Evolutionary conservation across 2,888 invertebrate genomes (phyloP).

Genomic region (Schizaphis graminum): DNA sequence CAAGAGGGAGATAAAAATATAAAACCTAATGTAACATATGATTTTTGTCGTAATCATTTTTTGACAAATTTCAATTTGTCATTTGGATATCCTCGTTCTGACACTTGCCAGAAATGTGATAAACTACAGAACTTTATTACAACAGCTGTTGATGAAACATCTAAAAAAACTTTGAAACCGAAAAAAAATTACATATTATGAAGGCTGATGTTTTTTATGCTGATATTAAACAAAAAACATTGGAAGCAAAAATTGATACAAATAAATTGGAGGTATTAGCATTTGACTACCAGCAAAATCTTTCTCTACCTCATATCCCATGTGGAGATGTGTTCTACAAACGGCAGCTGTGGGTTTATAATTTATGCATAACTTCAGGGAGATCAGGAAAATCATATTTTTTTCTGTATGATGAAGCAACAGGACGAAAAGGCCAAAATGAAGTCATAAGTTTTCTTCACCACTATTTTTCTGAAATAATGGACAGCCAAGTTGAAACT

Average conservation of each 20-base stretch:
- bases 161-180: constrained; percentile 15
- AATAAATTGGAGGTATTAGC: constrained; percentile 67
- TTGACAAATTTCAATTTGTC: constrained; percentile 38
- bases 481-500: not conserved
- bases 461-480: constrained; percentile 58
- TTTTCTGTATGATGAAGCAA: constrained; percentile 67
- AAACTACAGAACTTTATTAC: constrained; percentile 1
- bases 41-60: constrained; percentile 34
- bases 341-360: constrained; percentile 67
- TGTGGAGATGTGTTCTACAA: constrained; percentile 68
- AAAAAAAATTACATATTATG: constrained; percentile 33
- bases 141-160: not conserved
- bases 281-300: constrained; percentile 68
- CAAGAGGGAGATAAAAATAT: constrained; percentile 10
- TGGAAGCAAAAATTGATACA: not conserved
- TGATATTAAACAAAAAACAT: constrained; percentile 61
- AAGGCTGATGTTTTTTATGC: constrained; percentile 47
- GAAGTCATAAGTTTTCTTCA: constrained; percentile 66
- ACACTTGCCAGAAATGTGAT: constrained; percentile 53
- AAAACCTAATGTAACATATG: constrained; percentile 28
- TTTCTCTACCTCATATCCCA: constrained; percentile 67
- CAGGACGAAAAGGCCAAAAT: constrained; percentile 66
- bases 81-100: constrained; percentile 37
- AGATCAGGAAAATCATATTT: constrained; percentile 66
- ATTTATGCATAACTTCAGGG: constrained; percentile 66